These are phyloP conservation scores for Hybognathus amarus DNA, from an alignment of 2,797 vertebrate genomes.

Conservation along the genomic window DNA sequence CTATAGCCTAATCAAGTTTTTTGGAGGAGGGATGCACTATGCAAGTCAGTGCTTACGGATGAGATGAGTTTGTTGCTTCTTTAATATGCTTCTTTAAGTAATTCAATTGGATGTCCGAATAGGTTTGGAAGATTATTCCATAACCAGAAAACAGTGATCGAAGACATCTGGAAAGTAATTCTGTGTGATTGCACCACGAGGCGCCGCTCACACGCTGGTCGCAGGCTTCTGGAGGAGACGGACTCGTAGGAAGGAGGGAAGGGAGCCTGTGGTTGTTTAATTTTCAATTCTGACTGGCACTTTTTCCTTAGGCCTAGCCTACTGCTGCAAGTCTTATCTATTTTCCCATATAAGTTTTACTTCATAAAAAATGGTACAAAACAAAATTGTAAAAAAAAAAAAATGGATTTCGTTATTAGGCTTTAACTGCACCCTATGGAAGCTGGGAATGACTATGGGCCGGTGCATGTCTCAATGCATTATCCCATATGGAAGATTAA, in stretches of 20 bases:
- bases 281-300: background rate
- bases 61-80: background rate
- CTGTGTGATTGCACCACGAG: background rate
- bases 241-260: too few relatives aligned
- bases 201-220: constrained; percentile 3
- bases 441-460: background rate
- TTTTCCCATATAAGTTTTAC: background rate
- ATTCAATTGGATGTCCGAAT: background rate
- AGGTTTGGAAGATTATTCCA: background rate
- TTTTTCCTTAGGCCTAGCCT: background rate
- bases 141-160: background rate
- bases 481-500: background rate
- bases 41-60: background rate
- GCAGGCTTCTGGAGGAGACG: background rate
- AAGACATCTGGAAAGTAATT: background rate
- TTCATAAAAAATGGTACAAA: background rate
- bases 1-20: too few relatives aligned
- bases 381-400: background rate
- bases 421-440: background rate
- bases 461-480: background rate
- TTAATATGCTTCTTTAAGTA: background rate
- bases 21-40: too few relatives aligned
- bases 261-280: background rate
- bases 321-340: background rate
- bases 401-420: background rate